phyloP scores from a whole-genome alignment of 2,888 invertebrate genomes.

The Xylophagus ater region DNA sequence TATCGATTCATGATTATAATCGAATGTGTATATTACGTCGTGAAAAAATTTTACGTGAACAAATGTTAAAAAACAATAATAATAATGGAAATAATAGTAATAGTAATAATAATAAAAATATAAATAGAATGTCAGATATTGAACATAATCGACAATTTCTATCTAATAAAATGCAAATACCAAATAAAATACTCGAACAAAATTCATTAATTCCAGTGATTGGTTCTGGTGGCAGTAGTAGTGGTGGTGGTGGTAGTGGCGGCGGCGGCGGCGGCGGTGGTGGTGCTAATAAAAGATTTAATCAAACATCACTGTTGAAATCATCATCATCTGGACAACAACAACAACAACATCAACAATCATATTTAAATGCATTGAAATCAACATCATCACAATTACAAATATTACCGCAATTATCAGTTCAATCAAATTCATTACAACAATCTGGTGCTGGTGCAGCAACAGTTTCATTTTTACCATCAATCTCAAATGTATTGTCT shows the following conservation, averaged over 20 bases:
- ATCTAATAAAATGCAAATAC: conserved; percentile 16
- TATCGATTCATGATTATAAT: conserved; percentile 68
- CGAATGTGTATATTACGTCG: conserved; percentile 63
- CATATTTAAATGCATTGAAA: conserved; percentile 15
- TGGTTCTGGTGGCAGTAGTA: too few relatives aligned
- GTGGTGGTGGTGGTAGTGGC: conserved; percentile 2
- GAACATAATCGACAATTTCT: conserved; percentile 13
- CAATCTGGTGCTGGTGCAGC: not conserved
- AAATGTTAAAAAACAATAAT: conserved; percentile 34
- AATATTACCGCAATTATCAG: conserved; percentile 6
- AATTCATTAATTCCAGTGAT: conserved; percentile 20
- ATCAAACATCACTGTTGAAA: conserved; percentile 9
- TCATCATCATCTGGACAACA: conserved; percentile 5
- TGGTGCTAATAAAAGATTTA: not conserved
- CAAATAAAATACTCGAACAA: conserved; percentile 21
- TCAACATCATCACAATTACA: not conserved
- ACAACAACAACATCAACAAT: conserved; percentile 16
- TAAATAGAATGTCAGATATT: too few relatives aligned
- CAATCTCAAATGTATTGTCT: conserved; percentile 8
- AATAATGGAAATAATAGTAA: conserved; percentile 11
- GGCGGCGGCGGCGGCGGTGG: not conserved
- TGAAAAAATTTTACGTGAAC: conserved; percentile 52
- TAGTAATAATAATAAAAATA: conserved; percentile 11
- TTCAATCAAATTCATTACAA: conserved; percentile 1
- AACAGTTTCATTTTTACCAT: conserved; percentile 9